A percentile compares a stretch with the other conserved stretches of the same genome.
These are phyloP conservation scores for Drosophila willistoni DNA, from an alignment of 1,140 invertebrate species.

Conservation along the genomic window DNA sequence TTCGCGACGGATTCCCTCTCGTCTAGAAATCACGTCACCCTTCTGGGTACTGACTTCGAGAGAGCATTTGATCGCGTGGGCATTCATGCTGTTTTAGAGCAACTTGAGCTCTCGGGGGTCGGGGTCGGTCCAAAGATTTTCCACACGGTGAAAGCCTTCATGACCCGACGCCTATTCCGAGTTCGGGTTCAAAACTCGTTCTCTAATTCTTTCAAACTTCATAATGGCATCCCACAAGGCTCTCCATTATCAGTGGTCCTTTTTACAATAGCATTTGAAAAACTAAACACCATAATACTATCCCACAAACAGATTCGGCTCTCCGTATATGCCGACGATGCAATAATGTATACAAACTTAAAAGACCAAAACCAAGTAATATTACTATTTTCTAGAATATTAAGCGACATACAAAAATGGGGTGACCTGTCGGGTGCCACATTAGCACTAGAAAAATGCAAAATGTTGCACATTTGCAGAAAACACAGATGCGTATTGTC, in stretches of 20 bases:
- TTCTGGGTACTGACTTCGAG: too few species aligned
- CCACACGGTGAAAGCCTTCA: too few species aligned
- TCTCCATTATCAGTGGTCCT: neutral
- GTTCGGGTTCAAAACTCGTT: too few species aligned
- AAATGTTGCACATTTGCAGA: constrained; percentile 18
- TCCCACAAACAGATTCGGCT: neutral
- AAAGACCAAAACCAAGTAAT: constrained; percentile 11
- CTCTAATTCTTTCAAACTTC: too few species aligned
- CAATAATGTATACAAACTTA: constrained; percentile 7
- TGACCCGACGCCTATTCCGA: too few species aligned
- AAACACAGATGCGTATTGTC: constrained; percentile 13
- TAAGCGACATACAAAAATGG: constrained; percentile 9
- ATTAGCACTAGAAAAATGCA: constrained; percentile 22
- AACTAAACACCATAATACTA: constrained; percentile 10
- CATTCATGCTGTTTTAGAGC: too few species aligned
- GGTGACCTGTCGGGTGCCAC: constrained; percentile 21
- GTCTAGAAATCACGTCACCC: too few species aligned
- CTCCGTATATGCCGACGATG: neutral
- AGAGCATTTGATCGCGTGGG: too few species aligned
- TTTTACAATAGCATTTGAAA: constrained; percentile 6
- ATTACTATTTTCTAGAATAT: constrained; percentile 6
- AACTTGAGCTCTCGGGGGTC: too few species aligned
- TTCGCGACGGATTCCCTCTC: too few species aligned
- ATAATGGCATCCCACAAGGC: constrained; percentile 9
- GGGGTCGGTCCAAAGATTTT: too few species aligned